These are phyloP conservation scores for Neoarius graeffei DNA, from an alignment of 2,113 vertebrate species.

Conservation along the genomic window DNA sequence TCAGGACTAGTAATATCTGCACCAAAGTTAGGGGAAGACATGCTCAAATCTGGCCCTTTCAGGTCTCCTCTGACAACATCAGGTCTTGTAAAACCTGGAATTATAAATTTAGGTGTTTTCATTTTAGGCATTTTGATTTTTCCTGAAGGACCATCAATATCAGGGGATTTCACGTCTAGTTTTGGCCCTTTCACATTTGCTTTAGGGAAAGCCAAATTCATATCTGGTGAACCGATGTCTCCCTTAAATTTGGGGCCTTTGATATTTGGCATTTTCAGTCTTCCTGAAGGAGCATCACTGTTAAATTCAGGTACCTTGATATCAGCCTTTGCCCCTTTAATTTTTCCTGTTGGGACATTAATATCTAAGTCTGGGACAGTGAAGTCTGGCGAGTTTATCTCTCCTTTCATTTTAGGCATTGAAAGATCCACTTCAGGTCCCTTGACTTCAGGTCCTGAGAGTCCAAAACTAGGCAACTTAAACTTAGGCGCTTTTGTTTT, in stretches of 20 bases:
- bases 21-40: constrained; percentile 41
- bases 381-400: constrained; percentile 35
- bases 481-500: constrained; percentile 56
- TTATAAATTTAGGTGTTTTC: background rate
- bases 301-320: constrained; percentile 57
- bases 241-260: constrained; percentile 52
- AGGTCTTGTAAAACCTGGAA: constrained; percentile 51
- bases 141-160: constrained; percentile 51
- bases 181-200: constrained; percentile 57
- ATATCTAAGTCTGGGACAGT: constrained; percentile 32
- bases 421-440: constrained; percentile 42
- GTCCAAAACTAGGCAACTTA: constrained; percentile 61
- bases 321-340: constrained; percentile 49
- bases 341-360: constrained; percentile 40
- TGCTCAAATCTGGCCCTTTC: constrained; percentile 53
- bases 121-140: constrained; percentile 61
- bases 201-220: constrained; percentile 54
- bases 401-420: constrained; percentile 36
- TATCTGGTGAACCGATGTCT: constrained; percentile 52
- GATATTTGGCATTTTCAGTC: constrained; percentile 37
- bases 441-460: constrained; percentile 52
- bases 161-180: constrained; percentile 52
- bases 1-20: constrained; percentile 51
- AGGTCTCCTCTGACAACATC: constrained; percentile 51
- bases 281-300: constrained; percentile 52